These are phyloP conservation scores for Adelphocoris suturalis DNA, from an alignment of 2,888 invertebrate genomes.

Conservation along the genomic window DNA sequence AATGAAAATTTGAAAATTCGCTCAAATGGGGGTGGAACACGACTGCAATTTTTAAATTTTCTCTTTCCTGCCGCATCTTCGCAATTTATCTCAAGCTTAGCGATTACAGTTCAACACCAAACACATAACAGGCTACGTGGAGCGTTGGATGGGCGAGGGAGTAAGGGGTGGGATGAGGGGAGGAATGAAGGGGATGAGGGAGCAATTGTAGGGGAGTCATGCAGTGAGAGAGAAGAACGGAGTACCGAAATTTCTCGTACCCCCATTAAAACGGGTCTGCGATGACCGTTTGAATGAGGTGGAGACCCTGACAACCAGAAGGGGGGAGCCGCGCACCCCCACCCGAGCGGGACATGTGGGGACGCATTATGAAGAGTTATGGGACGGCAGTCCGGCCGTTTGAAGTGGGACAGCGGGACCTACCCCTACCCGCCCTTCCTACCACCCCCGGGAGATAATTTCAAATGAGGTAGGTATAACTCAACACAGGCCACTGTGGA, in stretches of 20 bases:
- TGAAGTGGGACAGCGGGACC: slow-evolving; percentile 3
- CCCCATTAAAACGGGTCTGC: background rate
- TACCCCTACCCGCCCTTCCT: background rate
- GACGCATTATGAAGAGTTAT: slow-evolving; percentile 8
- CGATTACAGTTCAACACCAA: too few relatives aligned
- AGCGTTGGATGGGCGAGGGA: too few relatives aligned
- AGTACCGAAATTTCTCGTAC: background rate
- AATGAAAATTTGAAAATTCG: too few relatives aligned
- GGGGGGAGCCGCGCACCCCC: background rate
- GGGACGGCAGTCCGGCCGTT: background rate
- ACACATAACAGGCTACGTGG: too few relatives aligned
- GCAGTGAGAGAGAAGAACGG: too few relatives aligned
- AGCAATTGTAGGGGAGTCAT: too few relatives aligned
- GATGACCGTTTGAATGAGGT: background rate
- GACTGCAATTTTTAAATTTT: too few relatives aligned
- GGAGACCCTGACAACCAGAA: background rate
- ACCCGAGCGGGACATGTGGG: background rate
- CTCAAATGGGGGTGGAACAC: too few relatives aligned
- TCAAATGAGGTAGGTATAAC: slow-evolving; percentile 28
- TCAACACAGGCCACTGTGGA: background rate
- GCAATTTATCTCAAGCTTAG: too few relatives aligned
- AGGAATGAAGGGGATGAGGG: too few relatives aligned
- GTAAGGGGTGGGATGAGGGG: too few relatives aligned
- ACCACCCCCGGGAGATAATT: slow-evolving; percentile 1
- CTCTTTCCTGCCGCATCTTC: too few relatives aligned